Conservation (phyloP, 2,888 invertebrate species). For the Scaptomyza polygonia region DNA sequence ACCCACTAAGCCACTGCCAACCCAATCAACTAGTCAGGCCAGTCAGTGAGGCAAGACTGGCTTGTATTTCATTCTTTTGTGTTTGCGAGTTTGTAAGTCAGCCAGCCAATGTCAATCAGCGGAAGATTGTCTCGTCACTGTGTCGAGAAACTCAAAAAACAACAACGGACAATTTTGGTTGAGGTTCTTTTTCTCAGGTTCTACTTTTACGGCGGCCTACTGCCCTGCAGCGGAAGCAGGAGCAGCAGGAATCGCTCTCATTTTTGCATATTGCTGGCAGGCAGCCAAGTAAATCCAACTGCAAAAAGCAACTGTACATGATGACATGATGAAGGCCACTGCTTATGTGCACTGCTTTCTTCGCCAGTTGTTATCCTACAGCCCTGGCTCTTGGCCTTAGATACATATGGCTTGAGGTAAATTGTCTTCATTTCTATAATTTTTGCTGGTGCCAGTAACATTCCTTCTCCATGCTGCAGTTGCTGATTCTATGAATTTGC, state of each 20-base stretch:
- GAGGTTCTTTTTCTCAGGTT: slow-evolving; percentile 61
- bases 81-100: slow-evolving; percentile 43
- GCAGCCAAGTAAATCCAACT: slow-evolving; percentile 13
- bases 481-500: no score
- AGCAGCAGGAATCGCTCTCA: no score
- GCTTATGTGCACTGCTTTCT: slow-evolving; percentile 25
- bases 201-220: slow-evolving; percentile 56
- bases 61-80: slow-evolving; percentile 39
- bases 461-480: slow-evolving; percentile 12
- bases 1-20: not conserved
- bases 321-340: slow-evolving; percentile 30
- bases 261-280: slow-evolving; percentile 9
- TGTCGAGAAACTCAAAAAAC: slow-evolving; percentile 31
- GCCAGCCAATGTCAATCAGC: slow-evolving; percentile 65
- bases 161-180: slow-evolving; percentile 14
- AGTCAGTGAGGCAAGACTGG: slow-evolving; percentile 3
- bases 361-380: slow-evolving; percentile 1
- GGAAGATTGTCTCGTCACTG: slow-evolving; percentile 47
- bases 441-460: slow-evolving; percentile 21
- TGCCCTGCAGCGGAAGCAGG: slow-evolving; percentile 49
- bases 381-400: slow-evolving; percentile 16
- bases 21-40: slow-evolving; percentile 35
- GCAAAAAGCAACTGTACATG: slow-evolving; percentile 61
- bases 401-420: not conserved
- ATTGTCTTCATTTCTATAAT: not conserved